A percentile compares a stretch with the other conserved stretches of the same genome.
phyloP scores from a whole-genome alignment of 2,888 invertebrate genomes.

The Drosophila mimetica region DNA sequence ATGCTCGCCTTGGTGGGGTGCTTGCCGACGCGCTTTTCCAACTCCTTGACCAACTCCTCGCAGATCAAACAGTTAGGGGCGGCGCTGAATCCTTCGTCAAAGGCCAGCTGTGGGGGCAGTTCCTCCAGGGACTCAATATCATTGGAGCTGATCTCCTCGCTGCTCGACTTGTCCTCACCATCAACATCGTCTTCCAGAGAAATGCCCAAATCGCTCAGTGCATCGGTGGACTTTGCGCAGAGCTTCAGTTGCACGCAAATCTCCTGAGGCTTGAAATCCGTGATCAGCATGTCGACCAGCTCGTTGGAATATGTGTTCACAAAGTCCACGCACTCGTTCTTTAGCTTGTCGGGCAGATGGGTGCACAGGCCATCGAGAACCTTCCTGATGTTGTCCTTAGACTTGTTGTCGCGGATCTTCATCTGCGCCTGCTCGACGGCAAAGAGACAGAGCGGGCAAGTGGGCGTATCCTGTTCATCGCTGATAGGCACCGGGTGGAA shows the following conservation, averaged over 20 bases:
- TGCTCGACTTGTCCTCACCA: slow-evolving; percentile 40
- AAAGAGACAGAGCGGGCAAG: slow-evolving; percentile 93
- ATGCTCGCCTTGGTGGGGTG: slow-evolving; percentile 80
- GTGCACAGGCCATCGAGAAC: slow-evolving; percentile 90
- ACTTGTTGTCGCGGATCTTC: slow-evolving; percentile 89
- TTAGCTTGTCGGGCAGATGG: slow-evolving; percentile 88
- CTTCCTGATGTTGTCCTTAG: slow-evolving; percentile 89
- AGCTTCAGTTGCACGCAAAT: slow-evolving; percentile 91
- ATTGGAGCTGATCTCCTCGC: slow-evolving; percentile 60
- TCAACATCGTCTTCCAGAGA: slow-evolving; percentile 51
- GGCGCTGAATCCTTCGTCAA: slow-evolving; percentile 60
- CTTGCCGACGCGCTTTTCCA: slow-evolving; percentile 81
- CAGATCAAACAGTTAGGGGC: slow-evolving; percentile 82
- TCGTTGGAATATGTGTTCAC: slow-evolving; percentile 91
- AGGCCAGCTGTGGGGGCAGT: slow-evolving; percentile 77
- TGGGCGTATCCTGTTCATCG: slow-evolving; percentile 86
- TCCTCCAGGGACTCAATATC: slow-evolving; percentile 66
- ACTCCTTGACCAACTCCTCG: slow-evolving; percentile 76
- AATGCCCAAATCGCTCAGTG: slow-evolving; percentile 77
- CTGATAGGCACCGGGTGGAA: slow-evolving; percentile 80
- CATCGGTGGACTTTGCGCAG: slow-evolving; percentile 86
- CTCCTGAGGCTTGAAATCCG: slow-evolving; percentile 90
- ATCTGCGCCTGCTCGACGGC: slow-evolving; percentile 91
- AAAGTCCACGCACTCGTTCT: slow-evolving; percentile 89
- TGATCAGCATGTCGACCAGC: slow-evolving; percentile 91